Base-by-base conservation (phyloP, 2,888 invertebrate genomes). In the Latrodectus hesperus region DNA sequence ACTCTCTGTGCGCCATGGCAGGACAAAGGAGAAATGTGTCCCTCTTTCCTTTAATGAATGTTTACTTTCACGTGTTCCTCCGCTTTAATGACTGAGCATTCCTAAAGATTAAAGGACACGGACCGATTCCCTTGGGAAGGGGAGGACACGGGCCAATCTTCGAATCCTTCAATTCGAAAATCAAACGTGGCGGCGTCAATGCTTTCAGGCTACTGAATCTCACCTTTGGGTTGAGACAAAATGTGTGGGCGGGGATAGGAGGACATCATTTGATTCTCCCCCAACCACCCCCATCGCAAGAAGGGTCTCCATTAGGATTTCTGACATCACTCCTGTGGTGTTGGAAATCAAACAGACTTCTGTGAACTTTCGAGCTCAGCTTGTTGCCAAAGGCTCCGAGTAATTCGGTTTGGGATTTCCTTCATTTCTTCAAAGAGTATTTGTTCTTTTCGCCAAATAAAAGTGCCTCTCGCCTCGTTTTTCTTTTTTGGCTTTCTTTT, bases 321-420 rank as follows among this genome's bases (percentile, higher is more conserved):
- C 60, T 16, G 60, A 67, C 74, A 64, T 84, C 84, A 52, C 84
- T 87, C 86, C 86, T 87, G 26, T 78, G 82, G 87, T 83, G 87
- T 88, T 88, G 53, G 87, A 78, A 88, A 88, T 88, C 87, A 88
- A 88, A 88, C 87, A 88, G 74, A 74, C 82, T 88, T 78, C 78
- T 88, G 87, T 88, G 87, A 88, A 88, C 78, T 88, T 88, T 88
- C 87, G 87, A 83, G 87, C 87, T 49, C 82, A 11, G 3, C 70
- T 75, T 55, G 65, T 88, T 70, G 87, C 87, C 78, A 51, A 38
- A 74, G 82, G 87, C 55, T 65, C 51, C 49, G 49, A 53, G 74
- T 88, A 88, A 88, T 83, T 83, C 87, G 70, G 87, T 88, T 88
- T 87, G 84, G 68, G 78, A 65, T n/a, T 77, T 68, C 77, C 55